Percentiles rank a stretch among this genome's conserved stretches.
phyloP scores from a whole-genome alignment of 2,113 vertebrate species.

The Halcyon malimbica region DNA sequence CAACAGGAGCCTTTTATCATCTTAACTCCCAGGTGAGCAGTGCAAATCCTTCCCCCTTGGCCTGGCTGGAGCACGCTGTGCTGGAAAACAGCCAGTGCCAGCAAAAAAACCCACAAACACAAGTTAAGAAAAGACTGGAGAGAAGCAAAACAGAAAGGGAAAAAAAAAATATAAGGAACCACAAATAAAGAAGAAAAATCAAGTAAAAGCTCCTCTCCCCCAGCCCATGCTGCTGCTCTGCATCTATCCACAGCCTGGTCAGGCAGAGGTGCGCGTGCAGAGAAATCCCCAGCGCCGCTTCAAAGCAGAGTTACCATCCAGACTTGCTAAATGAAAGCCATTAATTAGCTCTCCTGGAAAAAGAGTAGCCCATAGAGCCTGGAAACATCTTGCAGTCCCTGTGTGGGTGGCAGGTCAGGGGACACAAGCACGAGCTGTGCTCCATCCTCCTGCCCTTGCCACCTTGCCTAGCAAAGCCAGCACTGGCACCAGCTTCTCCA shows the following conservation, averaged over 20 bases:
- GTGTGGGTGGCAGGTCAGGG: background rate
- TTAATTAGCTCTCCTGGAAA: background rate
- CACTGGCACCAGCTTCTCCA: background rate
- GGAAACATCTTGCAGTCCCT: background rate
- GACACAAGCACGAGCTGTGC: fast-evolving
- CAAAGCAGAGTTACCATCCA: background rate
- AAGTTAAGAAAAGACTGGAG: background rate
- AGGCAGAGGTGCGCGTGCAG: background rate
- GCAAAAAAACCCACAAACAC: background rate
- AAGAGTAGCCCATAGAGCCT: background rate
- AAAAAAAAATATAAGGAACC: background rate
- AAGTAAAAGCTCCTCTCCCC: background rate
- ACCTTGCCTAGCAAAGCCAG: background rate
- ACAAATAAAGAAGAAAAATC: background rate
- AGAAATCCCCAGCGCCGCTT: background rate
- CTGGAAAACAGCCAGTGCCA: background rate
- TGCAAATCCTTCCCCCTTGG: background rate
- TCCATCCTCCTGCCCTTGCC: background rate
- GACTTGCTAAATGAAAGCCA: background rate
- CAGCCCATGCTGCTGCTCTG: background rate
- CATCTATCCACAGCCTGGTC: background rate
- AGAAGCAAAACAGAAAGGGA: background rate
- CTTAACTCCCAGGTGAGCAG: background rate
- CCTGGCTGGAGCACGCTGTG: background rate
- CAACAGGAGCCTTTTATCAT: background rate